Evolutionary conservation across 1,140 invertebrate species (phyloP), one percentile per base, ranked within the genome.

Genomic region (Ladona fulva): DNA sequence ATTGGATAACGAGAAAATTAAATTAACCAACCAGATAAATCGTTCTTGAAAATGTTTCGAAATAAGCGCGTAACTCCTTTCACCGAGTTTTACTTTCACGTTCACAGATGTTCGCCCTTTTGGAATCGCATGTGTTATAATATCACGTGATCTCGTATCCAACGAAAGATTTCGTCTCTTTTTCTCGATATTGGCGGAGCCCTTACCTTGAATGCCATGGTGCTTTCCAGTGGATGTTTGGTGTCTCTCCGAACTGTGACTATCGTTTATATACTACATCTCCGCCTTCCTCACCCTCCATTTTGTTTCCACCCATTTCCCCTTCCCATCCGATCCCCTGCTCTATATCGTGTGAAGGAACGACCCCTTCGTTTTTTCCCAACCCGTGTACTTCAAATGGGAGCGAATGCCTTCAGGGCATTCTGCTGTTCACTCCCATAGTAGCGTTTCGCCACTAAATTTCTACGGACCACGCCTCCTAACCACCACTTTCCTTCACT

Each of bases 381-480:
- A 77, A 77, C 77, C 76, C 73, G 76, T 87, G 85, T 25, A 86
- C 85, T 79, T 87, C 86, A 1, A 87, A 85, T 1, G 88, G 82
- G 24, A 76, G 80, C 80, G 83, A 78, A 78, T 76, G 84, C 84
- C 25, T 81, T 82, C 24, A 84, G 52, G 52, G 16, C 52, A 52
- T 19, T 11, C 44, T 52, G n/a, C n/a, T 52, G 44, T 52, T 52
- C 10, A 22, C 52, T 16, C 52, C n/a, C 52, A 66, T 37, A 22
- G 52, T 66, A 19, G 12, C 52, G 14, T 66, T 66, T 66, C 52
- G 52, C 52, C 52, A 22, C 16, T 66, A 22, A 66, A 66, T 66
- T 66, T 66, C n/a, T 66, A 16, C 52, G 52, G 52, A 22, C 52
- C 52, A 66, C 52, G 52, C 52, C 52, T 22, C 12, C 44, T 19